These are phyloP conservation scores for Eupithecia centaureata DNA, from an alignment of 2,888 invertebrate genomes.

Conservation along the genomic window DNA sequence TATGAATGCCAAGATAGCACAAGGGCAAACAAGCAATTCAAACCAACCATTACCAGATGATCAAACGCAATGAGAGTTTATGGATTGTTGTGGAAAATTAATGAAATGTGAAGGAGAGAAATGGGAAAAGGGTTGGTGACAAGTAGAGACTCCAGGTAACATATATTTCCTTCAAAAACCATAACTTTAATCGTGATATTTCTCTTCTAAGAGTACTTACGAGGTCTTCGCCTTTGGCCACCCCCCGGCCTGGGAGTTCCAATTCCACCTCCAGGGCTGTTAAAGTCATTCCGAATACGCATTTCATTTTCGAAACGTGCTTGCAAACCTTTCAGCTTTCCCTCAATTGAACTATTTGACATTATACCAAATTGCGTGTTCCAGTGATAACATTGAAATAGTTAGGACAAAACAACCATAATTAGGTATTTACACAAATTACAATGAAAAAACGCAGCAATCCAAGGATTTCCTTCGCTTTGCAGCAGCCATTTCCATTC, in stretches of 20 bases:
- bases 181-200: not conserved
- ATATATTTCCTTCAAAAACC: not conserved
- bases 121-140: conserved; percentile 14
- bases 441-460: conserved; percentile 72
- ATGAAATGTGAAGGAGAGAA: not conserved
- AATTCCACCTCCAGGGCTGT: conserved; percentile 83
- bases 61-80: not conserved
- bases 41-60: not conserved
- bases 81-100: not conserved
- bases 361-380: conserved; percentile 73
- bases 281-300: conserved; percentile 86
- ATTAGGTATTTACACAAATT: conserved; percentile 76
- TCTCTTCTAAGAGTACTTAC: conserved; percentile 74
- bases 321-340: conserved; percentile 92
- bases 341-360: conserved; percentile 90
- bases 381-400: conserved; percentile 72
- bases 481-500: conserved; percentile 53
- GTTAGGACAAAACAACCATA: conserved; percentile 62
- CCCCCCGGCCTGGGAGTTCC: conserved; percentile 80
- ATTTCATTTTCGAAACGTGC: conserved; percentile 87
- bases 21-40: not conserved
- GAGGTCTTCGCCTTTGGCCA: conserved; percentile 86
- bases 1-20: conserved; percentile 10
- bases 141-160: not conserved
- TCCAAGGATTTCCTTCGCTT: conserved; percentile 74